phyloP scores from a whole-genome alignment of 2,113 vertebrate species.

The Eolophus roseicapilla region DNA sequence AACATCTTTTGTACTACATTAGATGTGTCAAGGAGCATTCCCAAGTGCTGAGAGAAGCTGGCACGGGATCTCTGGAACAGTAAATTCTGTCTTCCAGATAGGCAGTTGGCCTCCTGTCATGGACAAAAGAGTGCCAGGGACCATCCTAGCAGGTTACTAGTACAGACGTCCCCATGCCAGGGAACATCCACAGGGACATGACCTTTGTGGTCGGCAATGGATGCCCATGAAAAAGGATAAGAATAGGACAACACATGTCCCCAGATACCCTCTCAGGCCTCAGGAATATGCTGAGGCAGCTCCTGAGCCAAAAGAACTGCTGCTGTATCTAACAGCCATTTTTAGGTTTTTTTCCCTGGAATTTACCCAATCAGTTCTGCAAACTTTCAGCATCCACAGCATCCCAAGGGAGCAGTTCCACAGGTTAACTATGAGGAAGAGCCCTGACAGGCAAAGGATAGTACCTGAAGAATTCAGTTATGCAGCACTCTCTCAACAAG shows the following conservation, averaged over 20 bases:
- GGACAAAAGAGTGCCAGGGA: background rate
- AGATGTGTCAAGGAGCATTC: background rate
- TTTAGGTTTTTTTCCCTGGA: background rate
- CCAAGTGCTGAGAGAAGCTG: background rate
- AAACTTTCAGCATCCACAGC: background rate
- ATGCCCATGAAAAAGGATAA: background rate
- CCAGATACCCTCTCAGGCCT: background rate
- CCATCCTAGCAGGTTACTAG: background rate
- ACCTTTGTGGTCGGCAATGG: background rate
- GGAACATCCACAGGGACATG: no score
- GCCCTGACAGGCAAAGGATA: background rate
- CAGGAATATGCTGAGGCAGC: background rate
- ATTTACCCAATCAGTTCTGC: background rate
- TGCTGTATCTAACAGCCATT: background rate
- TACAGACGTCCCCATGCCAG: background rate
- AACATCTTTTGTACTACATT: background rate
- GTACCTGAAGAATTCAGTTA: background rate
- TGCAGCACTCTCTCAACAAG: background rate
- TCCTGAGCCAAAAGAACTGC: background rate
- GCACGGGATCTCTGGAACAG: background rate
- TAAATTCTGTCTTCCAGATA: background rate
- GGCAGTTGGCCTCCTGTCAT: background rate
- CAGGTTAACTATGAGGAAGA: background rate
- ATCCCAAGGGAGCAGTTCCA: background rate
- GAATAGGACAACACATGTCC: background rate